phyloP scores from a whole-genome alignment of 2,888 invertebrate species.

The Polymixis lichenea region DNA sequence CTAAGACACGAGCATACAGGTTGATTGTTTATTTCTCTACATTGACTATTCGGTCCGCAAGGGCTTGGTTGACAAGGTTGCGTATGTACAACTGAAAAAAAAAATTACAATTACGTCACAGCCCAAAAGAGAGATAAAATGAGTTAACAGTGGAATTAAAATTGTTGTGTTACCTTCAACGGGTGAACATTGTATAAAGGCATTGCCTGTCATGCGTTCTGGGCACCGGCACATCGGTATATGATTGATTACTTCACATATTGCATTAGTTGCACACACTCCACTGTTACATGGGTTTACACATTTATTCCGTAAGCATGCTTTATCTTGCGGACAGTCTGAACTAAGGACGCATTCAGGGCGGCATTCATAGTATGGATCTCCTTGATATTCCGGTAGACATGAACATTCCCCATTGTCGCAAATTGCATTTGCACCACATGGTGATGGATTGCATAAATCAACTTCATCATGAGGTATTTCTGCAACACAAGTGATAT shows the following conservation, averaged over 20 bases:
- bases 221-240: slow-evolving; percentile 94
- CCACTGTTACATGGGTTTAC: slow-evolving; percentile 92
- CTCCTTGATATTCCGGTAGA: slow-evolving; percentile 91
- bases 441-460: slow-evolving; percentile 92
- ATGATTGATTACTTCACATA: slow-evolving; percentile 93
- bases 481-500: slow-evolving; percentile 71
- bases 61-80: slow-evolving; percentile 91
- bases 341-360: slow-evolving; percentile 93
- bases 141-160: background rate
- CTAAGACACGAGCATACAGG: slow-evolving; percentile 93
- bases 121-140: background rate
- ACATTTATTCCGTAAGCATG: slow-evolving; percentile 93
- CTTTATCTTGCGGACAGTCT: slow-evolving; percentile 92
- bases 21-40: slow-evolving; percentile 93
- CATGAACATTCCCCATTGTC: slow-evolving; percentile 91
- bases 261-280: slow-evolving; percentile 93
- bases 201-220: slow-evolving; percentile 92
- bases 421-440: slow-evolving; percentile 92
- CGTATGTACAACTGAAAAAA: slow-evolving; percentile 78
- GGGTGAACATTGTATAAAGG: slow-evolving; percentile 91
- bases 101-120: slow-evolving; percentile 6
- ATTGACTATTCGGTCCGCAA: slow-evolving; percentile 95
- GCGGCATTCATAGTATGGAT: slow-evolving; percentile 92
- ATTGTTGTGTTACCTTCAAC: slow-evolving; percentile 77
- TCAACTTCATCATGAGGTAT: slow-evolving; percentile 80